Evolutionary conservation across 2,113 vertebrate species (phyloP).

Genomic region (Heloderma charlesbogerti): DNA sequence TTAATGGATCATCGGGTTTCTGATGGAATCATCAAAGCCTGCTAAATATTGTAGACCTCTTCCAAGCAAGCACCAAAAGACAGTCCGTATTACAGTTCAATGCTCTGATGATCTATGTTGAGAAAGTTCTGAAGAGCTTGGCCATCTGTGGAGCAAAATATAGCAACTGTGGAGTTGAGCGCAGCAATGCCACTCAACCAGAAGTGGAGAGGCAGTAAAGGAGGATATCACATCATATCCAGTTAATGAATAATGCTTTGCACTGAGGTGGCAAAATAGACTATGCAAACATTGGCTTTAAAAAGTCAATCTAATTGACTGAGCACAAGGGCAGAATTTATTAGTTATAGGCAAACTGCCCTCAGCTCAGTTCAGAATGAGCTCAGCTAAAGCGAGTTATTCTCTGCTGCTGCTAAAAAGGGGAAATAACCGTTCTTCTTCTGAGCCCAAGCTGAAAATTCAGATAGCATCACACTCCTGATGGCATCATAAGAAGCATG

Average conservation of each 20-base stretch:
- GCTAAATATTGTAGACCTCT: background rate
- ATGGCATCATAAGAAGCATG: background rate
- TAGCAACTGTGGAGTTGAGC: background rate
- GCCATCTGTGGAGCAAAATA: background rate
- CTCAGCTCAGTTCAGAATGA: background rate
- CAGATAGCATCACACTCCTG: background rate
- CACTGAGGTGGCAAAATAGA: background rate
- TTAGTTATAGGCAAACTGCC: background rate
- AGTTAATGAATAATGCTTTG: background rate
- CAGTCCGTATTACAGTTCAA: background rate
- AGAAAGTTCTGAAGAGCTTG: constrained; percentile 10
- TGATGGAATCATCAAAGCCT: background rate
- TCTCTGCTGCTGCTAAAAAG: background rate
- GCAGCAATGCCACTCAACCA: background rate
- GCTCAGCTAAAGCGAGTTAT: background rate
- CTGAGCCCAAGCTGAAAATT: background rate
- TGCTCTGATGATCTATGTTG: background rate
- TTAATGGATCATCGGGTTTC: background rate
- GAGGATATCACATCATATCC: background rate
- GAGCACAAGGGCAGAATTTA: background rate
- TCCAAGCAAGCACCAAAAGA: background rate
- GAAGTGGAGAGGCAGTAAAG: background rate
- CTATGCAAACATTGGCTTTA: background rate
- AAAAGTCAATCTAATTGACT: background rate
- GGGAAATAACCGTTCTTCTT: background rate